Evolutionary conservation across 2,888 invertebrate species (phyloP), one percentile per base, ranked within the genome.

Genomic region (Anodontia alba): DNA sequence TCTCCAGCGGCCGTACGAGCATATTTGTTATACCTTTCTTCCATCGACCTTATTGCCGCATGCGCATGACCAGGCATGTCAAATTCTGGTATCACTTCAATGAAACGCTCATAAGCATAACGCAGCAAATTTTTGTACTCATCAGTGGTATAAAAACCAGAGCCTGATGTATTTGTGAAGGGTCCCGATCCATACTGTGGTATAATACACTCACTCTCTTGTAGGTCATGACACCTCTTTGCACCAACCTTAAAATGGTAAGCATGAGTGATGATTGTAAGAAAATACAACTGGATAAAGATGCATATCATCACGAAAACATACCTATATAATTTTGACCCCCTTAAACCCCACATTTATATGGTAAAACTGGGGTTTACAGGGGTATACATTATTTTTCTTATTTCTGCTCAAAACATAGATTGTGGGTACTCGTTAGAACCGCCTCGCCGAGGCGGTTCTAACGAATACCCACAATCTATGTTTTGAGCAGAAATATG

Each of bases 1-100:
- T 88, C 83, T 1, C 77, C 87, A 0, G 51, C 77, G 5, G 29
- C 8, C 51, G 88, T 79, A 12, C 74, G 80, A 10, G n/a, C 38
- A 0, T 49, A 36, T 10, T 76, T 69, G 20, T 87, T 73, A 20
- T 85, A 89, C 68, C 93, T 77, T 8, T 83, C 85, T 71, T 91
- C 88, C 93, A 94, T 93, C 26, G 94, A 82, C 29, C 83, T 87
- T 66, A 94, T 90, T 38, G 93, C 92, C 5, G 93, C 92, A 67
- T 91, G 92, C 1, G 89, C 86, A 77, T 93, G 93, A 0, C 93
- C 93, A 3, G 94, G 94, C 89, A 91, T 91, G 75, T 94, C 93
- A 31, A 94, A 82, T 83, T 93, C 94, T 10, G 94, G 94, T n/a
- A 92, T 89, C 10, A 93, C 90, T 79, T 90, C 88, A 46, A 94